Conservation (phyloP, 2,888 invertebrate species). For the Hetaerina titia region DNA sequence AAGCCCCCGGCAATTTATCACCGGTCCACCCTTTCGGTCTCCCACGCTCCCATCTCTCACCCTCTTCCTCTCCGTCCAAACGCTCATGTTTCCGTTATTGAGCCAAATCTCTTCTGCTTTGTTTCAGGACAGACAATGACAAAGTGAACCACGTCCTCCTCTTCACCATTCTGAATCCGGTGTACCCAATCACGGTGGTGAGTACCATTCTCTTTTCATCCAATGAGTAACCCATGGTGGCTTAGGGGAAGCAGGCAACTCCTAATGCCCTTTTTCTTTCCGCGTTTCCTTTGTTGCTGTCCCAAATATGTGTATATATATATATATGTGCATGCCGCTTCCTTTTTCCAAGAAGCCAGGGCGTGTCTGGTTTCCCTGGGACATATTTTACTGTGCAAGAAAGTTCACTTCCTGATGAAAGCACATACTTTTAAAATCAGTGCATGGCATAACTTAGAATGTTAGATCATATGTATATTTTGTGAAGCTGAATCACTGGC, state of each 20-base stretch:
- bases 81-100: conserved; percentile 70
- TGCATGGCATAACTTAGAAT: no score
- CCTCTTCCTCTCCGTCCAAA: not conserved
- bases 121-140: conserved; percentile 86
- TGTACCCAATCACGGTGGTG: conserved; percentile 99
- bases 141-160: conserved; percentile 97
- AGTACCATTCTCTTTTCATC: conserved; percentile 78
- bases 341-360: no score
- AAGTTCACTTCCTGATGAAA: no score
- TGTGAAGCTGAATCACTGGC: no score
- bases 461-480: no score
- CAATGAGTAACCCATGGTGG: conserved; percentile 3
- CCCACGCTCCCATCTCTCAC: not conserved
- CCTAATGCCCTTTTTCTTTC: not conserved
- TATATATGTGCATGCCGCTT: not conserved
- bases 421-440: no score
- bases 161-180: conserved; percentile 98
- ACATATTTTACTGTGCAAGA: no score
- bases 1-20: conserved; percentile 19
- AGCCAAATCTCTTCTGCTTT: conserved; percentile 71
- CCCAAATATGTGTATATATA: not conserved
- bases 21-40: not conserved
- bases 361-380: no score
- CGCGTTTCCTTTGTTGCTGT: not conserved
- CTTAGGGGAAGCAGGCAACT: not conserved